These are phyloP conservation scores for Erebia palarica DNA, from an alignment of 2,888 invertebrate genomes.

Conservation along the genomic window DNA sequence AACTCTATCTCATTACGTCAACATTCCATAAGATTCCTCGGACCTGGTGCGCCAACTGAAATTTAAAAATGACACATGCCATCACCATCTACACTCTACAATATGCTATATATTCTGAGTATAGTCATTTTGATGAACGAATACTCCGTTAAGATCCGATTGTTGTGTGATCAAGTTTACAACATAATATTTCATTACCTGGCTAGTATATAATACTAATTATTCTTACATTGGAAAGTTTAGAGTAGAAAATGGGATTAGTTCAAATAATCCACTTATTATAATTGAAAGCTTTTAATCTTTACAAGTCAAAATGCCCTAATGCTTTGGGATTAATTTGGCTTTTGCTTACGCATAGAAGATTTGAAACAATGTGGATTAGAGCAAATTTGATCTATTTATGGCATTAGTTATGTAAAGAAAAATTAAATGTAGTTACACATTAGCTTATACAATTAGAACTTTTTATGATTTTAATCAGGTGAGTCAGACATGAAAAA, in stretches of 20 bases:
- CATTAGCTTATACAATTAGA: too few relatives aligned
- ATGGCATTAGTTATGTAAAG: neutral
- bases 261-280: slow-evolving; percentile 27
- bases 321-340: slow-evolving; percentile 22
- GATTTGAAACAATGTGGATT: neutral
- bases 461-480: too few relatives aligned
- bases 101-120: too few relatives aligned
- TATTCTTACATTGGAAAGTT: neutral
- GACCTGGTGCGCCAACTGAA: too few relatives aligned
- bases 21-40: too few relatives aligned
- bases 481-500: neutral
- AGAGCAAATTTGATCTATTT: neutral
- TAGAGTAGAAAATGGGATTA: slow-evolving; percentile 20
- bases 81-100: too few relatives aligned
- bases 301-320: slow-evolving; percentile 20
- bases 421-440: neutral
- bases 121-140: too few relatives aligned
- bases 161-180: too few relatives aligned
- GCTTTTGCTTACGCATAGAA: slow-evolving; percentile 2
- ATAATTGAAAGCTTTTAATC: slow-evolving; percentile 25
- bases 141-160: too few relatives aligned
- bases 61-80: too few relatives aligned
- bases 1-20: too few relatives aligned
- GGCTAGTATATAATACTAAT: neutral
- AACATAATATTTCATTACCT: neutral